Percentiles rank a stretch among this genome's conserved stretches.
Conservation (phyloP, 2,888 invertebrate genomes). For the Philhelius pedissequus region DNA sequence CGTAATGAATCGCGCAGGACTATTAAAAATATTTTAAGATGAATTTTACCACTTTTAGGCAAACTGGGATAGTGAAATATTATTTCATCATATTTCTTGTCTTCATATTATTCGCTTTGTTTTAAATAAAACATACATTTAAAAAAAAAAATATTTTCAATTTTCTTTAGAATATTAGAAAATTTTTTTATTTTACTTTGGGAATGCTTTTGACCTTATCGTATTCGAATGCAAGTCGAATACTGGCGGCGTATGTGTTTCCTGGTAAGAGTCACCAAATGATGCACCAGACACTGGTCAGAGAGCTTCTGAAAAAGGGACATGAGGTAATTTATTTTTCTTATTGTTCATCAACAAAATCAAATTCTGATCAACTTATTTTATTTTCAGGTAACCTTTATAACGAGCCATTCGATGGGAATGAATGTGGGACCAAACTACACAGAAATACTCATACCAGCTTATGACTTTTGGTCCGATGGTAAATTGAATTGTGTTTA, state of each 20-base stretch:
- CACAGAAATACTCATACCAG: conserved; percentile 76
- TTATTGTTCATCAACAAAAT: background rate
- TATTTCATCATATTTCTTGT: too few relatives aligned
- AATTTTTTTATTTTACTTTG: background rate
- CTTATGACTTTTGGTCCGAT: conserved; percentile 75
- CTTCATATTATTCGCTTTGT: background rate
- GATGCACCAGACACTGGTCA: conserved; percentile 78
- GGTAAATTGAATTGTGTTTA: conserved; percentile 69
- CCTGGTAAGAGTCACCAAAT: conserved; percentile 79
- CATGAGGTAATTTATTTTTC: conserved; percentile 75
- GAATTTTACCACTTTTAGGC: too few relatives aligned
- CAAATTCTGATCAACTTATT: background rate
- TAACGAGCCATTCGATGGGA: conserved; percentile 73
- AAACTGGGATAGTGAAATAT: too few relatives aligned
- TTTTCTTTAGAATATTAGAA: background rate
- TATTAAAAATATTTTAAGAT: too few relatives aligned
- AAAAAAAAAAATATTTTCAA: background rate
- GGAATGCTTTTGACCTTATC: background rate
- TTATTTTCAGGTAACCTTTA: conserved; percentile 72
- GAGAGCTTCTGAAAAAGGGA: conserved; percentile 78
- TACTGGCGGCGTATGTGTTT: conserved; percentile 79
- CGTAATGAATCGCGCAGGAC: too few relatives aligned
- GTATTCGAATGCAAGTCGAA: conserved; percentile 73
- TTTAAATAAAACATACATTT: background rate
- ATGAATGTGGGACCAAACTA: conserved; percentile 73